These are phyloP conservation scores for Micropterix aruncella DNA, from an alignment of 2,888 invertebrate genomes.

Conservation along the genomic window DNA sequence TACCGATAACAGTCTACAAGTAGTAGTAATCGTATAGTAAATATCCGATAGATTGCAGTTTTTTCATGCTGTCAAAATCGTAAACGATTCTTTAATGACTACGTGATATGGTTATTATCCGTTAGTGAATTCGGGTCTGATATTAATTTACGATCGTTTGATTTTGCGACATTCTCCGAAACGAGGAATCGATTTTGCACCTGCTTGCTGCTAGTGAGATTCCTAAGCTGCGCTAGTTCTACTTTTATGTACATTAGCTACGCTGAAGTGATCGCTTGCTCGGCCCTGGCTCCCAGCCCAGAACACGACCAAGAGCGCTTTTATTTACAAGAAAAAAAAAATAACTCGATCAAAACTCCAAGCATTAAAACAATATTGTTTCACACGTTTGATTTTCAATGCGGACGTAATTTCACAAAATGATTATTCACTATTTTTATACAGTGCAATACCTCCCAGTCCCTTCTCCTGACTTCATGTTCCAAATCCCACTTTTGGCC, in stretches of 20 bases:
- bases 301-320: constrained; percentile 12
- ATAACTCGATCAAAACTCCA: constrained; percentile 18
- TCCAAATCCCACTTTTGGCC: constrained; percentile 99
- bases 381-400: constrained; percentile 23
- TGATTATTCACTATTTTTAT: constrained; percentile 1
- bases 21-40: no score
- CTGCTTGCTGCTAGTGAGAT: constrained; percentile 24
- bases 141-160: constrained; percentile 11
- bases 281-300: constrained; percentile 21
- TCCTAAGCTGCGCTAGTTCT: constrained; percentile 3
- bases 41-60: no score
- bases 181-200: constrained; percentile 39
- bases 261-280: constrained; percentile 17
- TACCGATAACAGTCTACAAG: background rate
- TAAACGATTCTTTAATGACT: background rate
- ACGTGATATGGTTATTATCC: background rate
- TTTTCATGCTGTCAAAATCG: background rate
- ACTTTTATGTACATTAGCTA: constrained; percentile 12
- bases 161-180: constrained; percentile 6
- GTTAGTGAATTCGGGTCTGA: background rate
- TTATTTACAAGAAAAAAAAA: constrained; percentile 11
- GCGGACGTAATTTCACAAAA: background rate
- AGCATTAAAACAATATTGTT: constrained; percentile 28
- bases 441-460: constrained; percentile 85
- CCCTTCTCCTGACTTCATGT: constrained; percentile 98